A percentile compares a stretch with the other conserved stretches of the same genome.
phyloP scores from a whole-genome alignment of 2,797 vertebrate species.

The Cirrhinus mrigala region DNA sequence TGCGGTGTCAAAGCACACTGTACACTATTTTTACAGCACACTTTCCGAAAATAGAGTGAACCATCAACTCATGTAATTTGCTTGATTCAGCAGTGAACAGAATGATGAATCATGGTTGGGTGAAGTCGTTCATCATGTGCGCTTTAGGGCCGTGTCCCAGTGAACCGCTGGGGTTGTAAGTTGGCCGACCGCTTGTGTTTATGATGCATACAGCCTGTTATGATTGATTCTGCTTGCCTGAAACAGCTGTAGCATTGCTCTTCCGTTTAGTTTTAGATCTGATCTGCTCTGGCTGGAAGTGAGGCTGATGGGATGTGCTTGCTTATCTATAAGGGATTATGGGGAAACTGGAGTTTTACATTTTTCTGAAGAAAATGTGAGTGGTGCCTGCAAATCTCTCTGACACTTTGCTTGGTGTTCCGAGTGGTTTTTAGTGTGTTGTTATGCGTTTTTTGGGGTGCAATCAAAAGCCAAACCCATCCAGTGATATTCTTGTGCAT shows the following conservation, averaged over 20 bases:
- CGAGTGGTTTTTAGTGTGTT: background rate
- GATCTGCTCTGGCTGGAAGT: slow-evolving; percentile 5
- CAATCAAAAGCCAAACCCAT: background rate
- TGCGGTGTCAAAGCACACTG: background rate
- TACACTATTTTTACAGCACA: slow-evolving; percentile 8
- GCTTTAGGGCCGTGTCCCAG: background rate
- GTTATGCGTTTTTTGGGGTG: background rate
- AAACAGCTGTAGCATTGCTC: slow-evolving; percentile 23
- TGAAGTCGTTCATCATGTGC: slow-evolving; percentile 4
- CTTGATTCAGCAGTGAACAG: background rate
- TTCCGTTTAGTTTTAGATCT: slow-evolving; percentile 8
- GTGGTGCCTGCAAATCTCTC: background rate
- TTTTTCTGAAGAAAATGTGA: background rate
- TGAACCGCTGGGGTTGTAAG: slow-evolving; percentile 16
- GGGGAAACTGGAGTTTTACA: background rate
- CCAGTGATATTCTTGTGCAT: background rate
- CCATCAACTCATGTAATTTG: background rate
- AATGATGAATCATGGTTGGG: slow-evolving; percentile 17
- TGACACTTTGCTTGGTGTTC: background rate
- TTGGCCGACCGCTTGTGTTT: slow-evolving; percentile 11
- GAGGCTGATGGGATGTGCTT: slow-evolving; percentile 15
- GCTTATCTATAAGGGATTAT: slow-evolving; percentile 10
- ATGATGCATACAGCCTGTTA: background rate
- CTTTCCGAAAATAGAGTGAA: slow-evolving; percentile 7
- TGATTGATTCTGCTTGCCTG: slow-evolving; percentile 16